A percentile compares a stretch with the other conserved stretches of the same genome.
Conservation (phyloP, 2,797 vertebrate genomes). For the Paramormyrops hopkinsi region DNA sequence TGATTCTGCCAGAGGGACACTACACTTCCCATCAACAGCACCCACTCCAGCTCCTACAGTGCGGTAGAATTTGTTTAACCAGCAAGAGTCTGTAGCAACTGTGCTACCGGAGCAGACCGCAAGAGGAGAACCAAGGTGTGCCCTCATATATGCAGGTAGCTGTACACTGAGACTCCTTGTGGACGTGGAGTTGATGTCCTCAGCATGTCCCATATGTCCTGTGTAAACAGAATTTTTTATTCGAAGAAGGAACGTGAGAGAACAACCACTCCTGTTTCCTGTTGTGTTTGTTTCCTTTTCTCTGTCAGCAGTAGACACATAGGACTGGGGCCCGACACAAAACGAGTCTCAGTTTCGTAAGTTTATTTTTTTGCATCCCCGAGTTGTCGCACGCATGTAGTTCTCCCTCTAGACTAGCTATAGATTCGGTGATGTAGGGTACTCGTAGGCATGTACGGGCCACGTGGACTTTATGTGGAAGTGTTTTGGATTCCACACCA, state of each 20-base stretch:
- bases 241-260: neutral
- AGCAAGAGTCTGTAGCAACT: neutral
- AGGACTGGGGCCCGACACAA: neutral
- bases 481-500: neutral
- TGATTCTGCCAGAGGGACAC: neutral
- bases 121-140: neutral
- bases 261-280: neutral
- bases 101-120: neutral
- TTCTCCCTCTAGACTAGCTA: neutral
- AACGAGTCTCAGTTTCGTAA: neutral
- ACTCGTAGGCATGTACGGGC: neutral
- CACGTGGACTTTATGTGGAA: neutral
- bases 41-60: neutral
- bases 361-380: neutral
- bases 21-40: neutral
- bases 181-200: neutral
- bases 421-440: neutral
- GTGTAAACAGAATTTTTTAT: neutral
- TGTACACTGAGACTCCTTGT: neutral
- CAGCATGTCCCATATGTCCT: neutral
- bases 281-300: neutral
- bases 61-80: neutral
- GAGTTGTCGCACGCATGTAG: neutral
- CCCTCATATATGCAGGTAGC: neutral
- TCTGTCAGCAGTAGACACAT: neutral